Conservation (phyloP, 2,797 vertebrate species). For the Buceros bicornis region DNA sequence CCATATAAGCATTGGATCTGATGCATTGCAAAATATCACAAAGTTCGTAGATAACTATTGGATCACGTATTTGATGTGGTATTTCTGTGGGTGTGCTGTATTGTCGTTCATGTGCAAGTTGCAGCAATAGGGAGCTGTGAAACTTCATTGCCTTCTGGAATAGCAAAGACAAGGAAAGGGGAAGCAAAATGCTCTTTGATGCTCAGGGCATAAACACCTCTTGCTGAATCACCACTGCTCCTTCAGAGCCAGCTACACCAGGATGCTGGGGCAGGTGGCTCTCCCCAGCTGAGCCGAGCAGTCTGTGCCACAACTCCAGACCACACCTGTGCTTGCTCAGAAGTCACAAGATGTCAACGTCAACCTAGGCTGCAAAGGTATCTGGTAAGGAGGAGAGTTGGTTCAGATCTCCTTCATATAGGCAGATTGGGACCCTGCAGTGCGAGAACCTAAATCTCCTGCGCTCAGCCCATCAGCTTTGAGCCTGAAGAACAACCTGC, state of each 20-base stretch:
- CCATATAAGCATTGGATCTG: background rate
- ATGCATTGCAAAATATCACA: background rate
- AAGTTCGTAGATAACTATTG: background rate
- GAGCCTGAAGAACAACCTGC: background rate
- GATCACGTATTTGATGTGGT: background rate
- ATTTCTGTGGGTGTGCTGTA: background rate
- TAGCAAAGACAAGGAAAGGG: background rate
- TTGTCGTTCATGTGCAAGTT: background rate
- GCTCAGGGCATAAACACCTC: background rate
- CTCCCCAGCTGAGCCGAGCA: background rate
- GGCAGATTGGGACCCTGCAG: background rate
- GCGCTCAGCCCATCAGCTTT: background rate
- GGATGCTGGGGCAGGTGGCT: background rate
- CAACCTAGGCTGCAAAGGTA: background rate
- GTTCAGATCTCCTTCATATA: background rate
- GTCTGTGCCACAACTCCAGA: background rate
- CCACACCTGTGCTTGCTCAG: background rate
- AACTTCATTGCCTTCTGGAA: background rate
- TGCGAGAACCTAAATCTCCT: background rate
- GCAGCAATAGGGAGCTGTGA: background rate
- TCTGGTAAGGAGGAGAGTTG: background rate
- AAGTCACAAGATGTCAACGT: background rate
- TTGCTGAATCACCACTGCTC: background rate
- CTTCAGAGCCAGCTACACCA: fast-evolving
- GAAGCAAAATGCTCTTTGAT: background rate